Evolutionary conservation across 2,113 vertebrate genomes (phyloP).

Genomic region (Varanus salvator): DNA sequence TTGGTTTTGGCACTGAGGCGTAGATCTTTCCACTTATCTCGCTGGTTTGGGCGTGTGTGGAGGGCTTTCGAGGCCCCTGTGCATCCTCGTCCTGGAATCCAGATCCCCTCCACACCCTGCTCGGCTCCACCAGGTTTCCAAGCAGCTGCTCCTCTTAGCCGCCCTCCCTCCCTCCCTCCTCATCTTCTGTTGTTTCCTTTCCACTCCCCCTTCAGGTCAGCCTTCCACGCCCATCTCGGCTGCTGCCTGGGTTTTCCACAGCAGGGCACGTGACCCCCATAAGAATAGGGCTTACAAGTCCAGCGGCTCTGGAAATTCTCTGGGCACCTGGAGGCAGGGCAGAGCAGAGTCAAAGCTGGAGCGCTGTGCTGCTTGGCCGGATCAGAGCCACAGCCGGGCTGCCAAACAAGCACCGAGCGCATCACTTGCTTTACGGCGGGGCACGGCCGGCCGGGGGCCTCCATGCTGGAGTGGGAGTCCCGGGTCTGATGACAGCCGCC

Average conservation of each 20-base stretch:
- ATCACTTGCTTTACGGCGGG: too few relatives aligned
- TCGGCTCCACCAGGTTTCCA: neutral
- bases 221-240: neutral
- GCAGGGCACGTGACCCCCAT: neutral
- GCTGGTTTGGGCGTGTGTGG: too few relatives aligned
- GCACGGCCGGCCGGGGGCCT: too few relatives aligned
- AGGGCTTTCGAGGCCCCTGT: too few relatives aligned
- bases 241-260: neutral
- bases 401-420: neutral
- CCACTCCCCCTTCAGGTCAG: neutral
- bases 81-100: neutral
- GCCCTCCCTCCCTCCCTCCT: neutral
- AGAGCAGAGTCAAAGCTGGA: neutral
- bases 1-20: too few relatives aligned
- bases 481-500: too few relatives aligned
- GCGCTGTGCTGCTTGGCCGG: too few relatives aligned
- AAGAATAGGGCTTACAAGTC: neutral
- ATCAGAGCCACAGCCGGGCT: too few relatives aligned
- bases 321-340: neutral
- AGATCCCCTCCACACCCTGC: neutral
- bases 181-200: neutral
- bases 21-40: too few relatives aligned
- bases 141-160: neutral
- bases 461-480: neutral
- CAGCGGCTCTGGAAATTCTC: neutral